phyloP scores from a whole-genome alignment of 1,140 invertebrate genomes.

The Popillia japonica region DNA sequence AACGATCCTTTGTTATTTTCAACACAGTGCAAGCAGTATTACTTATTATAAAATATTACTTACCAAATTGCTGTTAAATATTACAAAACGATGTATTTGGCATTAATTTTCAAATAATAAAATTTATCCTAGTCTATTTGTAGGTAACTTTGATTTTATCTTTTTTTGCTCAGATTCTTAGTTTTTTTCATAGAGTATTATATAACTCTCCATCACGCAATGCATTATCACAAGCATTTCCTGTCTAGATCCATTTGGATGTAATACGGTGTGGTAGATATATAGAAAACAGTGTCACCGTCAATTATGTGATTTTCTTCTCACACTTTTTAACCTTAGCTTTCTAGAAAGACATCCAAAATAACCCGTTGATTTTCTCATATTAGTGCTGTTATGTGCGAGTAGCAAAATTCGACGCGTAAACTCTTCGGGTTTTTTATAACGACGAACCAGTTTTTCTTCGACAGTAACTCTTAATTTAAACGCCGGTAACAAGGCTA shows the following conservation, averaged over 20 bases:
- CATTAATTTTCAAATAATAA: too few relatives aligned
- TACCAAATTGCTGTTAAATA: too few relatives aligned
- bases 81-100: too few relatives aligned
- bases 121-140: too few relatives aligned
- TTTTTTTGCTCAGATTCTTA: not conserved
- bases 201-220: constrained; percentile 12
- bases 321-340: constrained; percentile 17
- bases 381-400: not conserved
- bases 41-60: too few relatives aligned
- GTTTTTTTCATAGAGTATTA: constrained; percentile 1
- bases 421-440: constrained; percentile 21
- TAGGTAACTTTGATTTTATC: too few relatives aligned
- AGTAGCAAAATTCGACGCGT: constrained; percentile 25
- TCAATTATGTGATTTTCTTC: constrained; percentile 31
- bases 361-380: constrained; percentile 19
- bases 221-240: not conserved
- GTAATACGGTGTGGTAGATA: not conserved
- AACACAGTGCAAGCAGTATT: too few relatives aligned
- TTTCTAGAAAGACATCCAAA: not conserved
- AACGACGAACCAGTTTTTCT: not conserved
- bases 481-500: constrained; percentile 44
- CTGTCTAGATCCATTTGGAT: not conserved
- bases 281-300: not conserved
- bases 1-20: too few relatives aligned
- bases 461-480: constrained; percentile 20